Conservation (phyloP, 1,140 invertebrate genomes). For the Notospermus geniculatus region DNA sequence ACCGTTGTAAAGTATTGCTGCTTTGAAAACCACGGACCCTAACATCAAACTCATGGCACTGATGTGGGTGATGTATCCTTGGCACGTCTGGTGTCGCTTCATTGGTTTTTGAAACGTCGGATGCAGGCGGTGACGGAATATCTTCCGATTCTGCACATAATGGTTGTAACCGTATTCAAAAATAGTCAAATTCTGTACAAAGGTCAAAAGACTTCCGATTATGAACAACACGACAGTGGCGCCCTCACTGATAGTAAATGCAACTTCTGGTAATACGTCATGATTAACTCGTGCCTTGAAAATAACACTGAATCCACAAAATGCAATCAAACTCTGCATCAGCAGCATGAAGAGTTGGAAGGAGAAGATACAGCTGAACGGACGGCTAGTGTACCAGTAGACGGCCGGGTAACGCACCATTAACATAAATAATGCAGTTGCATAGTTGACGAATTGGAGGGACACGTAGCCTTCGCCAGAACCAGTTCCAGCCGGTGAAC, state of each 20-base stretch:
- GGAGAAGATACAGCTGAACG: conserved; percentile 35
- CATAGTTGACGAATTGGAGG: conserved; percentile 39
- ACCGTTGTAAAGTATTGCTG: conserved; percentile 37
- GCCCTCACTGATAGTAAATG: conserved; percentile 21
- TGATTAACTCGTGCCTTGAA: conserved; percentile 37
- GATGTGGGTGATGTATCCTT: conserved; percentile 38
- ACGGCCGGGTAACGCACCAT: conserved; percentile 37
- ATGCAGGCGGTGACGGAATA: conserved; percentile 32
- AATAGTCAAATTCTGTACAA: conserved; percentile 35
- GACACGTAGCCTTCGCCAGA: conserved; percentile 22
- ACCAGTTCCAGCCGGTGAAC: conserved; percentile 17
- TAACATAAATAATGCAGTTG: conserved; percentile 33
- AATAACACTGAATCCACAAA: conserved; percentile 31
- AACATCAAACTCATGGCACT: conserved; percentile 36
- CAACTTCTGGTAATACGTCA: conserved; percentile 23
- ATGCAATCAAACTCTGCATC: conserved; percentile 30
- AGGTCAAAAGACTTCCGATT: conserved; percentile 27
- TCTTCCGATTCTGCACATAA: conserved; percentile 36
- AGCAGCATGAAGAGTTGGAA: conserved; percentile 34
- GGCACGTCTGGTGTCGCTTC: conserved; percentile 33
- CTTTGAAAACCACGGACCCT: conserved; percentile 32
- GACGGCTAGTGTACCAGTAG: conserved; percentile 46
- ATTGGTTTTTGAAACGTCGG: conserved; percentile 22
- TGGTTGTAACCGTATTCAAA: conserved; percentile 41
- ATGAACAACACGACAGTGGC: conserved; percentile 31